phyloP scores from a whole-genome alignment of 2,888 invertebrate species.

The Phaedon cochleariae region DNA sequence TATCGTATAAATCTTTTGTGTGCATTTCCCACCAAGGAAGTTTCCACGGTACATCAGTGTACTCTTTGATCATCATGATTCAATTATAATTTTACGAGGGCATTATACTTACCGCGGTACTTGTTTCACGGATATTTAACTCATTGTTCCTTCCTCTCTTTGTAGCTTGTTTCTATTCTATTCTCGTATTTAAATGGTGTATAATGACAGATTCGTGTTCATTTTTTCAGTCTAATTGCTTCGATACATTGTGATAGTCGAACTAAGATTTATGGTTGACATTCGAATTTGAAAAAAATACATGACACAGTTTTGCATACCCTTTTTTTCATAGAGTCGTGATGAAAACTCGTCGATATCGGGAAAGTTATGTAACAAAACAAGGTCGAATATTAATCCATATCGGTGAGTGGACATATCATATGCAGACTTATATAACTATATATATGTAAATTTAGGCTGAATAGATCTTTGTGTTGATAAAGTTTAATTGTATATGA shows the following conservation, averaged over 20 bases:
- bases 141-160: constrained; percentile 17
- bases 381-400: no score
- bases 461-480: no score
- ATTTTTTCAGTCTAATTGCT: constrained; percentile 5
- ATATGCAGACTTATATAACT: no score
- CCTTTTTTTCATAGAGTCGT: no score
- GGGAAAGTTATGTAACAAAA: no score
- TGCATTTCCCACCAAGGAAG: neutral
- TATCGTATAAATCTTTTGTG: neutral
- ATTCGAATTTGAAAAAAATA: neutral
- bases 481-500: no score
- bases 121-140: constrained; percentile 13
- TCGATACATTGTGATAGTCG: neutral
- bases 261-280: neutral
- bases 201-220: constrained; percentile 25
- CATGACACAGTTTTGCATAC: no score
- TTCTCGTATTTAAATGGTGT: constrained; percentile 22
- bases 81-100: constrained; percentile 16
- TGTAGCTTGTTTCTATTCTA: constrained; percentile 20
- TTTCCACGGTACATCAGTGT: neutral
- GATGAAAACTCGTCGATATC: no score
- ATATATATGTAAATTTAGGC: no score
- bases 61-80: constrained; percentile 17
- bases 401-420: no score
- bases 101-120: constrained; percentile 2